Conservation (phyloP, 2,797 vertebrate species). For the Dromococcyx pavoninus region DNA sequence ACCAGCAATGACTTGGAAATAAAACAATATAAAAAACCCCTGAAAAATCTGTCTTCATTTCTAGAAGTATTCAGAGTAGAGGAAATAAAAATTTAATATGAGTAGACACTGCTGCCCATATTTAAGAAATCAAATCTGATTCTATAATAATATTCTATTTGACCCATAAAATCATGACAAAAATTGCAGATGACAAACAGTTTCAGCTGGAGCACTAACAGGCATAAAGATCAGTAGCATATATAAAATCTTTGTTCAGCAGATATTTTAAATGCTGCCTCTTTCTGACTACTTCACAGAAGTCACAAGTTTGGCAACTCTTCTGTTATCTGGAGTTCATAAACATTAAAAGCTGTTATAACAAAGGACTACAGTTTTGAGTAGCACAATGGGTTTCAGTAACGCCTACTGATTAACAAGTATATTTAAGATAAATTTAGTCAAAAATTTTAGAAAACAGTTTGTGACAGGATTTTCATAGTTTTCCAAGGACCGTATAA, state of each 20-base stretch:
- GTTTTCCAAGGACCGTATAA: not conserved
- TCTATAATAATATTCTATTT: not conserved
- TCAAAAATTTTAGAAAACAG: not conserved
- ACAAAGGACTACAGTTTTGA: not conserved
- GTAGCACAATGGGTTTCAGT: not conserved
- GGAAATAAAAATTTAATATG: not conserved
- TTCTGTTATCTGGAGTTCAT: not conserved
- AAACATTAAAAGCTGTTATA: not conserved
- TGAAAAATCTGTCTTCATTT: not conserved
- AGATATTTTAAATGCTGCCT: not conserved
- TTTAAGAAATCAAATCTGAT: not conserved
- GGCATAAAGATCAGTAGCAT: fast-evolving
- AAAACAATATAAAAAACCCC: not conserved
- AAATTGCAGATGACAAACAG: not conserved
- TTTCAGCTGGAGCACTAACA: not conserved
- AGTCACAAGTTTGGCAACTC: not conserved
- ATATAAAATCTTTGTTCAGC: not conserved
- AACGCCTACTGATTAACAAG: not conserved
- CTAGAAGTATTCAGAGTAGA: not conserved
- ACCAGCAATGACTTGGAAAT: not conserved
- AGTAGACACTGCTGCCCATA: not conserved
- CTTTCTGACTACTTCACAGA: not conserved
- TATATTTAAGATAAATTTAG: not conserved
- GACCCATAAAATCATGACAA: not conserved
- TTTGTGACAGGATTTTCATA: not conserved